A percentile compares a stretch with the other conserved stretches of the same genome.
phyloP scores from a whole-genome alignment of 2,888 invertebrate genomes.

The Glaucopsyche alexis region DNA sequence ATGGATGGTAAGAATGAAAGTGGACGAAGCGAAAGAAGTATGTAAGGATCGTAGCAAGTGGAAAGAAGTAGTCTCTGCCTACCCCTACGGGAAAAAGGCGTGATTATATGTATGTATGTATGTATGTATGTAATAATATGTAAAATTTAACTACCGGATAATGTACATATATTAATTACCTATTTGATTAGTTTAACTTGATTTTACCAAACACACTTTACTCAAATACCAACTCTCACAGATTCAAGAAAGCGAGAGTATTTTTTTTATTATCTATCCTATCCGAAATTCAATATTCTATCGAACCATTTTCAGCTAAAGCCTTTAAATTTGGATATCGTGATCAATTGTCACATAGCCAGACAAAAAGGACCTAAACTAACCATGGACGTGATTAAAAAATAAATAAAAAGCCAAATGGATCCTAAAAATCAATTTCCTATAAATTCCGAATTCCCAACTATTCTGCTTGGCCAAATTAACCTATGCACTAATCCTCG shows the following conservation, averaged over 20 bases:
- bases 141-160: too few species aligned
- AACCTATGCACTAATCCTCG: slow-evolving; percentile 13
- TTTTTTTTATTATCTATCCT: not conserved
- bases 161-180: too few species aligned
- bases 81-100: too few species aligned
- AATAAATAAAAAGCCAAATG: not conserved
- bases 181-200: too few species aligned
- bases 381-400: not conserved
- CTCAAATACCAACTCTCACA: too few species aligned
- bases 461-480: not conserved
- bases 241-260: not conserved
- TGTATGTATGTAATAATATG: too few species aligned
- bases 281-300: not conserved
- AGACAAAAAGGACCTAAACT: not conserved
- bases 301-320: not conserved
- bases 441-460: not conserved
- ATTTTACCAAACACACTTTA: too few species aligned
- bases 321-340: not conserved
- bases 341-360: not conserved
- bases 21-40: too few species aligned
- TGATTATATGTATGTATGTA: too few species aligned
- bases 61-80: too few species aligned
- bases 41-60: too few species aligned
- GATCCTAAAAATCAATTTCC: not conserved
- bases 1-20: too few species aligned